Conservation (phyloP, 2,888 invertebrate genomes). For the Minunthozetes semirufus region DNA sequence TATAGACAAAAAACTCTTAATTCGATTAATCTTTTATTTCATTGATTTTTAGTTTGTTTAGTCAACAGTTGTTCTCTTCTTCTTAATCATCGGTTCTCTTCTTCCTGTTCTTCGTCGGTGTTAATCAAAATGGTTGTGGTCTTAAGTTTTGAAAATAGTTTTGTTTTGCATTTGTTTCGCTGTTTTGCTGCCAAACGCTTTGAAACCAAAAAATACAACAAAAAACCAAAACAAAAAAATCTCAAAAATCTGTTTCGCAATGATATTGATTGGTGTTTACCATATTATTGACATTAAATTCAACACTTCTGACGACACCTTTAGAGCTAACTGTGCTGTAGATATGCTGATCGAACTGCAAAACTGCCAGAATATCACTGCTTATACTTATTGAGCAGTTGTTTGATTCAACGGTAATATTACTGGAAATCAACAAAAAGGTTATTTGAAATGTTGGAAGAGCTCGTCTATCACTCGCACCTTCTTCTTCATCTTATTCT, state of each 20-base stretch:
- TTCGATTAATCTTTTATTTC: no score
- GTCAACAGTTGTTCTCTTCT: neutral
- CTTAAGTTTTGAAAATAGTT: neutral
- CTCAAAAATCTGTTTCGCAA: neutral
- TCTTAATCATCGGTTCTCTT: neutral
- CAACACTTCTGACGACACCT: conserved; percentile 7
- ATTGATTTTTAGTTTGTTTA: neutral
- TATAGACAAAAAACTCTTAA: no score
- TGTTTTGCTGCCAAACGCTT: conserved; percentile 11
- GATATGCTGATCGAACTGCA: neutral
- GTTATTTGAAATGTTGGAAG: neutral
- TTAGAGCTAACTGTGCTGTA: conserved; percentile 1
- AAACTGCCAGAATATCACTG: neutral
- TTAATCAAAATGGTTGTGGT: neutral
- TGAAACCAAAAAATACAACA: neutral
- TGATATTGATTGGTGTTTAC: conserved; percentile 18
- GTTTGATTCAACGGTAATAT: neutral
- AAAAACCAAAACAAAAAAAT: neutral
- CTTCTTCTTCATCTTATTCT: conserved; percentile 22
- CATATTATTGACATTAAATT: neutral
- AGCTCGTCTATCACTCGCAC: conserved; percentile 21
- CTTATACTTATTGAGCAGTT: neutral
- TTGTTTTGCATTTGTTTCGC: conserved; percentile 5
- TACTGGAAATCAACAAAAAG: no score
- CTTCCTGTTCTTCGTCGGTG: neutral